Base-by-base conservation (phyloP, 2,113 vertebrate species). In the Clarias batrachus region DNA sequence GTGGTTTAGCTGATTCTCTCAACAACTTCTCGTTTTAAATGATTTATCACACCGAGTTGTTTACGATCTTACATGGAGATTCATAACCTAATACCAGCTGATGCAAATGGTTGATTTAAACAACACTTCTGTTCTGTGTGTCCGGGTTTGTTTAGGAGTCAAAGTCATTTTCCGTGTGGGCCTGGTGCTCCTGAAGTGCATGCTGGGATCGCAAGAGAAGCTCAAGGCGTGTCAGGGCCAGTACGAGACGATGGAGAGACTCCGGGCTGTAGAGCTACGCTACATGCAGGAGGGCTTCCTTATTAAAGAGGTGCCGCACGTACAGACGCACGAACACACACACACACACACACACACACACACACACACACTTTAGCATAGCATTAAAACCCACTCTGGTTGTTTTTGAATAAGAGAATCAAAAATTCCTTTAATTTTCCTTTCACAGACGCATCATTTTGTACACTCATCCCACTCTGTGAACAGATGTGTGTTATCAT, bases 161-260 rank as follows among this genome's bases (percentile, higher is more conserved):
- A 99, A 98, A 93, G 97, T 99, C 90, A 93, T 99, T 87, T 99
- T 99, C 93, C 96, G 96, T 0, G 98, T 99, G 86, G 98, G 97
- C 19, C 93, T 99, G 65, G 96, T 99, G 84, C 96, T 99, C 74
- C 94, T 99, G 86, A 98, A 97, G 87, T 95, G 96, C 79, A 96
- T 95, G 0, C 93, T 99, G 92, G 98, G 98, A 85, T 96, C 98
- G 66, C 96, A 96, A 0, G 98, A 99, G 90, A 98, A 99, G 89
- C 95, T 98, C 71, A 97, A 96, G 91, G 86, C 94, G 27, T 97
- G 95, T 92, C 97, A 96, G 90, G 98, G 98, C 90, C 96, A 97
- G 86, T 99, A 98, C 0, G 98, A 99, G 93, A 99, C 98, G 12
- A 97, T 99, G 93, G 96, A 97, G 92, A 93, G 92, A 88, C 96